Conservation (phyloP, 2,888 invertebrate genomes). For the Pollenia labialis region DNA sequence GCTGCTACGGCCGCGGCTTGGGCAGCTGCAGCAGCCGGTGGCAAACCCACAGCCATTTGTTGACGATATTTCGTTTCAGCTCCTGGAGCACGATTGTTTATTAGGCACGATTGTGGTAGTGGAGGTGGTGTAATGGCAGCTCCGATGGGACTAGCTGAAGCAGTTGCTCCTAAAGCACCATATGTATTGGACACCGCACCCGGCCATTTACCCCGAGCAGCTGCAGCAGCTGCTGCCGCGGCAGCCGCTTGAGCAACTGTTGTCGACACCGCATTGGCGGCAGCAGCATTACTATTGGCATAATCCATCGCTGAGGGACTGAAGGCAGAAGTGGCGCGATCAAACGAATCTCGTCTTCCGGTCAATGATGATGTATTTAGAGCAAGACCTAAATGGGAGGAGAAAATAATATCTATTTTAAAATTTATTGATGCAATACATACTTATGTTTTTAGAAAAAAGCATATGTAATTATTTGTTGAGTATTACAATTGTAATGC, state of each 20-base stretch:
- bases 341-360: slow-evolving; percentile 91
- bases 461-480: neutral
- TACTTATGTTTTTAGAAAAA: neutral
- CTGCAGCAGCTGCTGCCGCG: slow-evolving; percentile 80
- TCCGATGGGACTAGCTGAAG: slow-evolving; percentile 85
- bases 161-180: slow-evolving; percentile 81
- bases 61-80: slow-evolving; percentile 94
- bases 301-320: slow-evolving; percentile 90
- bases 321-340: slow-evolving; percentile 90
- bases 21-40: slow-evolving; percentile 81
- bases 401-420: neutral
- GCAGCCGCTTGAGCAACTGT: slow-evolving; percentile 82
- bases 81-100: slow-evolving; percentile 91
- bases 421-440: too few relatives aligned
- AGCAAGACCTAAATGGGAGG: slow-evolving; percentile 85
- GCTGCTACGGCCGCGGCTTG: slow-evolving; percentile 82
- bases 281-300: slow-evolving; percentile 83
- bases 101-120: slow-evolving; percentile 88
- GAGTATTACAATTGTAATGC: neutral
- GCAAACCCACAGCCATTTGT: slow-evolving; percentile 84
- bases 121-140: slow-evolving; percentile 90
- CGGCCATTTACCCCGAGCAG: slow-evolving; percentile 85
- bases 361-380: slow-evolving; percentile 87
- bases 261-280: slow-evolving; percentile 82
- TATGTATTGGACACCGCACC: slow-evolving; percentile 81